Conservation (phyloP, 1,140 invertebrate species). For the Geopemphigus sp. region DNA sequence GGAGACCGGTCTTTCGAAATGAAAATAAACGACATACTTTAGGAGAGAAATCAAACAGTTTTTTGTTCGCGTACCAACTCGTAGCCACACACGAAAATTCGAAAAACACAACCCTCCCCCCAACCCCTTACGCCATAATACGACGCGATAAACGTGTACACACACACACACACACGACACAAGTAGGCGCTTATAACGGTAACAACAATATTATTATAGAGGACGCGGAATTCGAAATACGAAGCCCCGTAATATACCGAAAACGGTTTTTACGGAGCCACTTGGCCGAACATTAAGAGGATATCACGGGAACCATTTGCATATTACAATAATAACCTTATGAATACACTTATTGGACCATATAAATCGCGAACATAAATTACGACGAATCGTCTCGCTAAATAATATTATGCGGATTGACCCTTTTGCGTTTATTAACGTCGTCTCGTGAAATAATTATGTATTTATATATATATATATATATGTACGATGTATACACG, state of each 20-base stretch:
- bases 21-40: too few relatives aligned
- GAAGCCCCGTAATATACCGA: conserved; percentile 4
- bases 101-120: too few relatives aligned
- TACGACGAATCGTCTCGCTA: not conserved
- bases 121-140: too few relatives aligned
- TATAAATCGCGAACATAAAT: conserved; percentile 42
- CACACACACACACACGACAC: not conserved
- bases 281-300: conserved; percentile 15
- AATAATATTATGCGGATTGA: not conserved
- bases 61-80: too few relatives aligned
- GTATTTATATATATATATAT: too few relatives aligned
- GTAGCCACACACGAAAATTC: too few relatives aligned
- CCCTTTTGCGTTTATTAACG: too few relatives aligned
- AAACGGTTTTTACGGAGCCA: not conserved
- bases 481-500: too few relatives aligned
- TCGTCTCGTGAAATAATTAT: too few relatives aligned
- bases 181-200: not conserved
- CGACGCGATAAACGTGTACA: too few relatives aligned
- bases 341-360: conserved; percentile 24
- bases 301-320: conserved; percentile 21
- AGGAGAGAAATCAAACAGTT: too few relatives aligned
- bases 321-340: conserved; percentile 25
- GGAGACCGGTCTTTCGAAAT: too few relatives aligned
- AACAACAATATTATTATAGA: not conserved
- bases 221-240: not conserved